Percentiles rank a stretch among this genome's conserved stretches.
These are phyloP conservation scores for Pyrochroa serraticornis DNA, from an alignment of 2,888 invertebrate species.

Conservation along the genomic window DNA sequence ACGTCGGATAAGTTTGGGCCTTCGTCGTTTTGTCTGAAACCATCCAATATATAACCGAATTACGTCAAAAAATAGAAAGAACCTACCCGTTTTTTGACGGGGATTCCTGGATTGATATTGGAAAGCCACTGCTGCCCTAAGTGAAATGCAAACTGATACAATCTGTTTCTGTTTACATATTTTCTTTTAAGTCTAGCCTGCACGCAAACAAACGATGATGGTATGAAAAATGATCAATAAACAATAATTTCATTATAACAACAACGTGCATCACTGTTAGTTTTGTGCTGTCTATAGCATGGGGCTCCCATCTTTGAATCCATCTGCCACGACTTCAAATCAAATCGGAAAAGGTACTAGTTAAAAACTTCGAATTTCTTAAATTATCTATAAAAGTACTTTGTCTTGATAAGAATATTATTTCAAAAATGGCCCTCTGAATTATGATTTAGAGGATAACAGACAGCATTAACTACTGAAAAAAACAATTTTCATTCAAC, in stretches of 20 bases:
- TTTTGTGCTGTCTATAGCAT: constrained; percentile 33
- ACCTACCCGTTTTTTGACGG: constrained; percentile 68
- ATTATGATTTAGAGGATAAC: no score
- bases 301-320: no score
- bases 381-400: no score
- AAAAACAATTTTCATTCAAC: no score
- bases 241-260: constrained; percentile 9
- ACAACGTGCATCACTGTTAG: constrained; percentile 37
- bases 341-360: no score
- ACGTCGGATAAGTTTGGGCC: constrained; percentile 84
- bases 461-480: no score
- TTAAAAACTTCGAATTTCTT: no score
- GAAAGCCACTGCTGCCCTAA: constrained; percentile 86
- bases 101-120: constrained; percentile 62
- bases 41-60: neutral
- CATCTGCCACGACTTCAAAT: no score
- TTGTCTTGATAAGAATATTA: no score
- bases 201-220: constrained; percentile 62
- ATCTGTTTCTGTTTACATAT: constrained; percentile 59
- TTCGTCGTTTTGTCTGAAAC: constrained; percentile 73
- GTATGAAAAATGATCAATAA: constrained; percentile 38
- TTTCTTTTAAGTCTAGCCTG: constrained; percentile 63
- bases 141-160: constrained; percentile 73
- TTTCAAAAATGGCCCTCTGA: no score
- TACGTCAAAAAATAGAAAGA: neutral